A percentile compares a stretch with the other conserved stretches of the same genome.
Evolutionary conservation across 2,888 invertebrate genomes (phyloP).

Genomic region (Torymus texanus): DNA sequence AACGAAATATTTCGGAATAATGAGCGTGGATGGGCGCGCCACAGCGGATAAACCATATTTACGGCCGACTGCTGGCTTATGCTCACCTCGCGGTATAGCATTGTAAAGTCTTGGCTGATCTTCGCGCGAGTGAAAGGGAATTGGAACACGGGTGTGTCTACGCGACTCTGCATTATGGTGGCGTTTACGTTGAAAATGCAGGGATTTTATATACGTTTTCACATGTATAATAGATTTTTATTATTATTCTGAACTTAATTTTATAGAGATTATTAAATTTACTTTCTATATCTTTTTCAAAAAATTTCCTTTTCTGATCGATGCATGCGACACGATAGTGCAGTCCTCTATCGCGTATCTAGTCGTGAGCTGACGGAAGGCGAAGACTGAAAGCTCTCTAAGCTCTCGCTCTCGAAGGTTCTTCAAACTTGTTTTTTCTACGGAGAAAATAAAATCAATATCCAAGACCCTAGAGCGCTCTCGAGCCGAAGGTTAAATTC

Average conservation of each 20-base stretch:
- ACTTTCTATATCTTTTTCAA: neutral
- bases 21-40: slow-evolving; percentile 73
- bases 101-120: slow-evolving; percentile 58
- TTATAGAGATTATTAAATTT: too few relatives aligned
- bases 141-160: slow-evolving; percentile 40
- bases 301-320: slow-evolving; percentile 7
- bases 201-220: too few relatives aligned
- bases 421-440: slow-evolving; percentile 61
- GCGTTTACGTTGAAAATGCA: neutral
- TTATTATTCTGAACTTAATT: neutral
- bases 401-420: slow-evolving; percentile 56
- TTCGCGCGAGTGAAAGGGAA: slow-evolving; percentile 47
- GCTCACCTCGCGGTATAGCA: slow-evolving; percentile 58
- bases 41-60: slow-evolving; percentile 73
- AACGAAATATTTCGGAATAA: slow-evolving; percentile 75
- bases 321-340: neutral
- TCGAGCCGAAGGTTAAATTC: slow-evolving; percentile 47
- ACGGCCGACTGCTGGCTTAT: slow-evolving; percentile 63
- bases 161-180: neutral
- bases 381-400: slow-evolving; percentile 58
- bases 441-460: slow-evolving; percentile 62
- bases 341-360: slow-evolving; percentile 19
- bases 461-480: slow-evolving; percentile 31
- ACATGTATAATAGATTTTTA: neutral
- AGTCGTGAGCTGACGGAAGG: slow-evolving; percentile 40